Evolutionary conservation across 2,797 vertebrate species (phyloP).

Genomic region (Lepilemur ruficaudatus): DNA sequence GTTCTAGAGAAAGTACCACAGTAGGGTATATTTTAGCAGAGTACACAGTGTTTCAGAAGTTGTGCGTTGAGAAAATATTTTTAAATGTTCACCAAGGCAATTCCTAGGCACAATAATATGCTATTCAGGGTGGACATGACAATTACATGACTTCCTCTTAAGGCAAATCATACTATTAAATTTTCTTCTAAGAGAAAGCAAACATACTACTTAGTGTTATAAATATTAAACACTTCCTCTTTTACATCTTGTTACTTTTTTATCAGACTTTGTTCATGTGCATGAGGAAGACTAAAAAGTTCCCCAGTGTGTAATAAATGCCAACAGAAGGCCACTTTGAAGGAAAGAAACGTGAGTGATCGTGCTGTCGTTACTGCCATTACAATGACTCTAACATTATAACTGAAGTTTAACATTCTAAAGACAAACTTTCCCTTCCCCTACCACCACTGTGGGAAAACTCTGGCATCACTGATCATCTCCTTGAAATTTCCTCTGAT

Average conservation of each 20-base stretch:
- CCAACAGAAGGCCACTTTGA: neutral
- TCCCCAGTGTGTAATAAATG: neutral
- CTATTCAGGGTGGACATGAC: neutral
- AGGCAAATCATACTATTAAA: neutral
- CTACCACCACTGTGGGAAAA: neutral
- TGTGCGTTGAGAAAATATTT: neutral
- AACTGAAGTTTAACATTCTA: neutral
- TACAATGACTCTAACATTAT: neutral
- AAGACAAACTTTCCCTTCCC: neutral
- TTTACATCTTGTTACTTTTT: neutral
- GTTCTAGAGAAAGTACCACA: neutral
- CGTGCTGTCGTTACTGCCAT: neutral
- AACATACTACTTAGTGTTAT: neutral
- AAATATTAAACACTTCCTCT: neutral
- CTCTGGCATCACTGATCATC: neutral
- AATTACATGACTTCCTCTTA: neutral
- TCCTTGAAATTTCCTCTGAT: neutral
- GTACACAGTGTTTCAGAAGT: neutral
- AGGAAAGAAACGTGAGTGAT: neutral
- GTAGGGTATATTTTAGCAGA: neutral
- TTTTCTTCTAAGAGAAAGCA: conserved; percentile 20
- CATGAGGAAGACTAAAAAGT: neutral
- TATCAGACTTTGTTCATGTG: neutral
- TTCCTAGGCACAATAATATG: neutral
- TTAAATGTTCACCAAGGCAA: neutral